Conservation (phyloP, 2,888 invertebrate genomes). For the Agonopterix subpropinquella region DNA sequence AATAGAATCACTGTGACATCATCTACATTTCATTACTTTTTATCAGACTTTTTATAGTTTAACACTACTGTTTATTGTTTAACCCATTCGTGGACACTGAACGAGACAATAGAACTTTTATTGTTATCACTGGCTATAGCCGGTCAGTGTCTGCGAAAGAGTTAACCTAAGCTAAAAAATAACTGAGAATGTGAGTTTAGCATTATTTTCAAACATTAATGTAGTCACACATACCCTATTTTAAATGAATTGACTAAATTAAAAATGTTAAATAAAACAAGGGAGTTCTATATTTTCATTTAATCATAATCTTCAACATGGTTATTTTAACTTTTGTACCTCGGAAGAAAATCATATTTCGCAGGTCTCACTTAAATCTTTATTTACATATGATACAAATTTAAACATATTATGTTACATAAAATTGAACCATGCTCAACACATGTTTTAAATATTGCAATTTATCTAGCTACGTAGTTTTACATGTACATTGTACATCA, state of each 20-base stretch:
- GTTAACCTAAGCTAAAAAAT: too few species aligned
- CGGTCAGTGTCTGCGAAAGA: too few species aligned
- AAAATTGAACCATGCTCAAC: constrained; percentile 46
- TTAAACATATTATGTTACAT: constrained; percentile 53
- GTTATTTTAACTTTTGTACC: constrained; percentile 72
- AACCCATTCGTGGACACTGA: too few species aligned
- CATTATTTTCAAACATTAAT: too few species aligned
- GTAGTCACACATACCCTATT: too few species aligned
- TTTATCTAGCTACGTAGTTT: constrained; percentile 64
- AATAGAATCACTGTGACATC: too few species aligned
- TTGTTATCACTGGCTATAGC: too few species aligned
- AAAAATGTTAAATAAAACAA: background rate
- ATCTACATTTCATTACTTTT: too few species aligned
- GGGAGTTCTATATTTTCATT: constrained; percentile 57
- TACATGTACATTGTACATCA: constrained; percentile 68
- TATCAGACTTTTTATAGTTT: too few species aligned
- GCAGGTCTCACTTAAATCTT: constrained; percentile 66
- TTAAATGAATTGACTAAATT: background rate
- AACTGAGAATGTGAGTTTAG: too few species aligned
- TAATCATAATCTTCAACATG: constrained; percentile 74
- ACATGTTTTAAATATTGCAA: constrained; percentile 53
- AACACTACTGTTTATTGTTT: too few species aligned
- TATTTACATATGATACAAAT: constrained; percentile 73
- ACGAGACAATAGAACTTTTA: too few species aligned
- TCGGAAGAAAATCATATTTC: constrained; percentile 75